Base-by-base conservation (phyloP, 2,797 vertebrate species). In the Lindbergichthys nudifrons region DNA sequence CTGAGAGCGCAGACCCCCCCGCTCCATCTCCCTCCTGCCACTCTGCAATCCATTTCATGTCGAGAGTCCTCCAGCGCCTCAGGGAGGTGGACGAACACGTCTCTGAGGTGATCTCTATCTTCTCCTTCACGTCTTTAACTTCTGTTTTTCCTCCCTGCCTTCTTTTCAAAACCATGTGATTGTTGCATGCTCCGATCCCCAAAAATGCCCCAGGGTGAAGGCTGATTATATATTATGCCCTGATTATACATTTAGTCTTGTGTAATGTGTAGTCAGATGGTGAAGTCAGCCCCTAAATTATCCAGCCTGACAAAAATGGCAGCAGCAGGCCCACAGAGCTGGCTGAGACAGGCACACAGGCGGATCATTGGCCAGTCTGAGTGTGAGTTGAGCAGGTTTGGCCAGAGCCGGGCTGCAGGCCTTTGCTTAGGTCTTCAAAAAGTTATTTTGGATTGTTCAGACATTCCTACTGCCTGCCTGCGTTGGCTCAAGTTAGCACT, bases 31-130 rank as follows among this genome's bases (percentile, higher is more conserved):
- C 94, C 10, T 93, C 96, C 79, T 77, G 91, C 90, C 95, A 89
- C 84, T 94, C 96, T 23, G 95, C 96, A 69, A 91, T 96, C 15
- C 89, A 94, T 89, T 95, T 95, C 71, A 95, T 99, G 85, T 94
- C 95, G 18, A 96, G 97, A 89, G 94, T 98, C 87, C 95, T 98
- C 72, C 95, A 96, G 85, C 97, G 97, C 82, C 96, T 99, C 87
- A 97, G 95, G 92, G 95, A 96, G 85, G 96, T 99, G 92, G 98
- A 99, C 47, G 96, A 98, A 68, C 94, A 96, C 92, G 90, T 97
- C 87, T 96, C 95, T 79, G 96, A 99, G 98, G 98, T 99, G 97
- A 98, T 89, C 69, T 61, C 57, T 57, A 10, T 87, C 85, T 82
- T 56, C 45, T 73, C 68, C 58, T 70, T 66, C 36, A 14, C 15